Evolutionary conservation across 2,888 invertebrate species (phyloP).

Genomic region (Bedellia somnulentella): DNA sequence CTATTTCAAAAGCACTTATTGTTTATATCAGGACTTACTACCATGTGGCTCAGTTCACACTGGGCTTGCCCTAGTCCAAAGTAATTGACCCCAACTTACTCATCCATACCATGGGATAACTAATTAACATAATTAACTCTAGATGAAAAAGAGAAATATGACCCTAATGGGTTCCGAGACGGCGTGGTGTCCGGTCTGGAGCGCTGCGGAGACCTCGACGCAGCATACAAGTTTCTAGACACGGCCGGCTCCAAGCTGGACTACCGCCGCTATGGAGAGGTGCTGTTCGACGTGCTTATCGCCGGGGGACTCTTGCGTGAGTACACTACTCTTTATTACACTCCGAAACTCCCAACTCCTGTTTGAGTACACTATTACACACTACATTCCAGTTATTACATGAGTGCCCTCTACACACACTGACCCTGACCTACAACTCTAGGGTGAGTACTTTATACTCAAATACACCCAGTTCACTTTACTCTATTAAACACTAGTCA

Average conservation of each 20-base stretch:
- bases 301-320: conserved; percentile 92
- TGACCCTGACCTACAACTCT: too few species aligned
- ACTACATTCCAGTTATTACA: too few species aligned
- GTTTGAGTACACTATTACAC: too few species aligned
- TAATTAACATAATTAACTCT: conserved; percentile 9
- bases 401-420: too few species aligned
- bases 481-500: too few species aligned
- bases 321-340: too few species aligned
- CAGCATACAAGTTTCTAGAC: conserved; percentile 94
- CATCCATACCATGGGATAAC: not conserved
- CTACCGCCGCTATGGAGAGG: conserved; percentile 97
- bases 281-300: conserved; percentile 96
- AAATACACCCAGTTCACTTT: too few species aligned
- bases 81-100: not conserved
- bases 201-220: conserved; percentile 92
- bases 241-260: conserved; percentile 93
- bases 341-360: too few species aligned
- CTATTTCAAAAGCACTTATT: too few species aligned
- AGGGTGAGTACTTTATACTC: too few species aligned
- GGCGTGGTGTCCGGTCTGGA: conserved; percentile 93
- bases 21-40: too few species aligned
- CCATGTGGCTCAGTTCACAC: too few species aligned
- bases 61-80: conserved; percentile 2
- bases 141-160: conserved; percentile 99
- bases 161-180: conserved; percentile 97